Evolutionary conservation across 37 sponge, comb jelly and placozoan genomes (phyloP).

Genomic region (Crambe crambe): DNA sequence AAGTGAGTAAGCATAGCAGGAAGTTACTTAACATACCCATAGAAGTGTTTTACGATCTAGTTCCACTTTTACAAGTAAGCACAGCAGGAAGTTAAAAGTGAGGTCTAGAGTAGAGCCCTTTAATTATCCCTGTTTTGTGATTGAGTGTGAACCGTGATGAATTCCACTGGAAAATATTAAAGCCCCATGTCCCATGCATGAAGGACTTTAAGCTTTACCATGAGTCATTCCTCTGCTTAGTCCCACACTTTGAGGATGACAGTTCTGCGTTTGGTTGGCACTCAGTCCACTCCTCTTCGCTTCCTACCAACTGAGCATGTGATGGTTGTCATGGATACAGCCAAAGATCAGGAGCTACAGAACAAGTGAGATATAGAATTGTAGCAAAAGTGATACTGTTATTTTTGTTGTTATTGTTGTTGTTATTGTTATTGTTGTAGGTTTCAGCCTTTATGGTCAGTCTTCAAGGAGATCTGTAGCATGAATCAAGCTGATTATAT

Average conservation of each 20-base stretch:
- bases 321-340: neutral
- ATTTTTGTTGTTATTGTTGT: too few relatives aligned
- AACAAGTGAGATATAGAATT: slow-evolving; percentile 2
- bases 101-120: too few relatives aligned
- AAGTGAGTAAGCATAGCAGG: slow-evolving; percentile 12
- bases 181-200: too few relatives aligned
- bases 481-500: slow-evolving; percentile 13
- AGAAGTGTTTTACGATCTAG: slow-evolving; percentile 40
- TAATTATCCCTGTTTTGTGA: too few relatives aligned
- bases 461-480: neutral
- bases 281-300: neutral
- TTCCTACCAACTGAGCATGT: slow-evolving; percentile 48
- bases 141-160: too few relatives aligned
- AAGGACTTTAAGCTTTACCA: too few relatives aligned
- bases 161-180: too few relatives aligned
- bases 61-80: neutral
- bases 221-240: too few relatives aligned
- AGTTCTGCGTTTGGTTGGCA: slow-evolving; percentile 11
- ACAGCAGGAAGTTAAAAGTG: too few relatives aligned
- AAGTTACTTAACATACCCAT: too few relatives aligned
- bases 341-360: neutral
- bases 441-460: neutral
- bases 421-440: too few relatives aligned
- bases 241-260: slow-evolving; percentile 39
- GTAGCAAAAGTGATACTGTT: too few relatives aligned